phyloP scores from a whole-genome alignment of 1,140 invertebrate species.

The Drosophila melanogaster region DNA sequence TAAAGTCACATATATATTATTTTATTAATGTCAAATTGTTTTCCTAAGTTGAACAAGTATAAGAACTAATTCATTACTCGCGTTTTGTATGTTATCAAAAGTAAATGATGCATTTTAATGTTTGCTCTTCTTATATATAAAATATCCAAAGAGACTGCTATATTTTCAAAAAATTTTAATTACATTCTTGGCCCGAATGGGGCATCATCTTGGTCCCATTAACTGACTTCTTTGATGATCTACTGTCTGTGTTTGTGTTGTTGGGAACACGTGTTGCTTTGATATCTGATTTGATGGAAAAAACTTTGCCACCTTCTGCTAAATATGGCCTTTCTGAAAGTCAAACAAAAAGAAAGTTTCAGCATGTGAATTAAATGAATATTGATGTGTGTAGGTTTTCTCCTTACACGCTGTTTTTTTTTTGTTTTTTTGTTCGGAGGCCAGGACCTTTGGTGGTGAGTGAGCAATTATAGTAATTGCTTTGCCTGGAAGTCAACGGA shows the following conservation, averaged over 20 bases:
- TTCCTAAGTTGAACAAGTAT: neutral
- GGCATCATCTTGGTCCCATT: constrained; percentile 20
- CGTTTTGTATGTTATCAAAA: too few species aligned
- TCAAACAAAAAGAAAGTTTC: constrained; percentile 68
- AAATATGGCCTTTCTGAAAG: constrained; percentile 44
- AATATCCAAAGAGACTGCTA: neutral
- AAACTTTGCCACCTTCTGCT: constrained; percentile 42
- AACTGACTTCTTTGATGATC: constrained; percentile 12
- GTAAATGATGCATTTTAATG: too few species aligned
- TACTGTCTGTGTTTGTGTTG: constrained; percentile 15
- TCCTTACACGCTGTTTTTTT: neutral
- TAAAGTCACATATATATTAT: neutral
- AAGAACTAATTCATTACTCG: too few species aligned
- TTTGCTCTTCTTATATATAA: neutral
- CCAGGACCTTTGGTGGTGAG: constrained; percentile 20
- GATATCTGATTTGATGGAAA: constrained; percentile 73
- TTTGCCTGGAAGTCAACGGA: constrained; percentile 45
- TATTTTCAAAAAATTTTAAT: constrained; percentile 27
- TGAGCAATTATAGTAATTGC: constrained; percentile 79
- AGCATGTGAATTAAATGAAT: constrained; percentile 56
- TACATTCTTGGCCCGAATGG: constrained; percentile 19
- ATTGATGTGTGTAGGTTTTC: constrained; percentile 24
- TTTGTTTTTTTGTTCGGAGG: neutral
- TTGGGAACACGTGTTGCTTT: constrained; percentile 72
- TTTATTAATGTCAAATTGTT: neutral